Evolutionary conservation across 92 coral and sea anemone genomes (phyloP).

Genomic region (Epizoanthus rinbou): DNA sequence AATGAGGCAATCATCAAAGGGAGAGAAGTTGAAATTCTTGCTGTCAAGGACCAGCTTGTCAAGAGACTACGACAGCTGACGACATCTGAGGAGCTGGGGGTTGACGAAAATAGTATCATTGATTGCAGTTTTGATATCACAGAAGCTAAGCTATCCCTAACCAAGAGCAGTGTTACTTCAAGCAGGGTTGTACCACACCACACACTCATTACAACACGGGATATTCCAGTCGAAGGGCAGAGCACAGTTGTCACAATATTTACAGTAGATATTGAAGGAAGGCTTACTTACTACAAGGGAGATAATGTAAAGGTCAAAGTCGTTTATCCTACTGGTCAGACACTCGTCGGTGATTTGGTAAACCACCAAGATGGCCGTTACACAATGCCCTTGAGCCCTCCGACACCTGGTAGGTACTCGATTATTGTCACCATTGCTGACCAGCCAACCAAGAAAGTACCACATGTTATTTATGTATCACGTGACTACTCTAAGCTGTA

Average conservation of each 20-base stretch:
- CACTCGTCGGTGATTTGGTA: background rate
- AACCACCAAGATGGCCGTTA: slow-evolving; percentile 39
- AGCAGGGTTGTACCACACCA: slow-evolving; percentile 45
- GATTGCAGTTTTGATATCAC: slow-evolving; percentile 52
- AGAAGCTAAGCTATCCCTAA: slow-evolving; percentile 43
- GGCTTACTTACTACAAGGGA: slow-evolving; percentile 13
- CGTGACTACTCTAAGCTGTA: slow-evolving; percentile 43
- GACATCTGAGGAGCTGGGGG: slow-evolving; percentile 11
- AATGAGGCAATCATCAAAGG: slow-evolving; percentile 43
- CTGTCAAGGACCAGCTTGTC: slow-evolving; percentile 51
- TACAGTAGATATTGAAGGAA: slow-evolving; percentile 42
- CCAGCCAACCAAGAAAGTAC: slow-evolving; percentile 20
- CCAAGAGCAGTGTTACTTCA: background rate
- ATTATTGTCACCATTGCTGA: slow-evolving; percentile 35
- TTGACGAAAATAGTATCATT: slow-evolving; percentile 46
- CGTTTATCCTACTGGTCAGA: slow-evolving; percentile 25
- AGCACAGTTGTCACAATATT: slow-evolving; percentile 9
- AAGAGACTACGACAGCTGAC: slow-evolving; percentile 45
- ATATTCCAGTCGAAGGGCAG: slow-evolving; percentile 34
- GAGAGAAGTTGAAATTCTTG: slow-evolving; percentile 42
- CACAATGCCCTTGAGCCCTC: slow-evolving; percentile 29
- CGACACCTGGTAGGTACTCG: slow-evolving; percentile 41
- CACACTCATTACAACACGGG: slow-evolving; percentile 35
- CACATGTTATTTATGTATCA: slow-evolving; percentile 37
- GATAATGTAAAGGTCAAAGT: slow-evolving; percentile 40